Conservation (phyloP, 2,888 invertebrate species). For the Adelphocoris suturalis region DNA sequence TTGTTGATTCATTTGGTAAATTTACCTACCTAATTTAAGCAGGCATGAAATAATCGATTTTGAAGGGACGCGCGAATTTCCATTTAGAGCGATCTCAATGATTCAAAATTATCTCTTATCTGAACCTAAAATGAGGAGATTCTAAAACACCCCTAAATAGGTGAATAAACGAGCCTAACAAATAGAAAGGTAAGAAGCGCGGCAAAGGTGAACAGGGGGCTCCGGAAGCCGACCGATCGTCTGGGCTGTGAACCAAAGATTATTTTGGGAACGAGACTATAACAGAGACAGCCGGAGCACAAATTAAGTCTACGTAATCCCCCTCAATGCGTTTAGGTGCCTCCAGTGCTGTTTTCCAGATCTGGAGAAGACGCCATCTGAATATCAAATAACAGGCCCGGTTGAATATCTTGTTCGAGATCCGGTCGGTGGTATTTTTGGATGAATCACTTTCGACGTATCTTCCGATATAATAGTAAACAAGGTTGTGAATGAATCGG, state of each 20-base stretch:
- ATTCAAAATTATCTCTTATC: too few relatives aligned
- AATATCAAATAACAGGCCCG: not conserved
- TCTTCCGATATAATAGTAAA: not conserved
- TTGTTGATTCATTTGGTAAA: too few relatives aligned
- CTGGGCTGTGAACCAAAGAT: slow-evolving; percentile 5
- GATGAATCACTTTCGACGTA: not conserved
- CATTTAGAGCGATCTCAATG: too few relatives aligned
- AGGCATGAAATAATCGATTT: too few relatives aligned
- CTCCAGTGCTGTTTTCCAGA: not conserved
- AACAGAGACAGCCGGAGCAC: slow-evolving; percentile 36
- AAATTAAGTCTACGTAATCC: slow-evolving; percentile 46
- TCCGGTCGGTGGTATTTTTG: not conserved
- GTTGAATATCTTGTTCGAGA: not conserved
- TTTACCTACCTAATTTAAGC: too few relatives aligned
- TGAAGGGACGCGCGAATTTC: too few relatives aligned
- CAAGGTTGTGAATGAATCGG: too few relatives aligned
- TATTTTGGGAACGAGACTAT: slow-evolving; percentile 40
- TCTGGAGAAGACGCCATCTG: not conserved
- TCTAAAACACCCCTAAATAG: too few relatives aligned
- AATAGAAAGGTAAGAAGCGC: not conserved
- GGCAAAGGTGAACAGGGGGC: not conserved
- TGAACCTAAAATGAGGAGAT: too few relatives aligned
- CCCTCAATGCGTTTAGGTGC: not conserved
- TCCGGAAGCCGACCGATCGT: slow-evolving; percentile 14
- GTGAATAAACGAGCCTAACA: too few relatives aligned